phyloP scores from a whole-genome alignment of 1,140 invertebrate species.

The Aphelinus atriplicis region DNA sequence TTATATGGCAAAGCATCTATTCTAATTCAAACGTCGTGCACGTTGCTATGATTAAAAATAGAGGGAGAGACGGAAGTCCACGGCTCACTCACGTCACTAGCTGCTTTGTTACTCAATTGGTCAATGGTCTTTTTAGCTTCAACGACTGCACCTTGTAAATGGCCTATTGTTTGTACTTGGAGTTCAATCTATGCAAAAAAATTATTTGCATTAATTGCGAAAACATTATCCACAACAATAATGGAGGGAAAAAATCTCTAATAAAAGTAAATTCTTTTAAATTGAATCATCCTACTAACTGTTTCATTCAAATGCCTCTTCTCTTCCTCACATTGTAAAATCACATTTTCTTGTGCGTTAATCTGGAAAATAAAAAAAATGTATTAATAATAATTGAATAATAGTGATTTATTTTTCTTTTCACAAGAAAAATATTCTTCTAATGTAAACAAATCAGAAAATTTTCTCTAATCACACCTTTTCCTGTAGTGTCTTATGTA shows the following conservation, averaged over 20 bases:
- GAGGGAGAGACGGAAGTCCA: constrained; percentile 57
- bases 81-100: constrained; percentile 61
- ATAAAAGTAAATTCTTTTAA: too few species aligned
- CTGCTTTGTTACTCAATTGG: constrained; percentile 57
- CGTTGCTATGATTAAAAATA: constrained; percentile 59
- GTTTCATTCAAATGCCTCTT: constrained; percentile 55
- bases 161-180: constrained; percentile 62
- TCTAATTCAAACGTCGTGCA: constrained; percentile 63
- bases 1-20: not conserved
- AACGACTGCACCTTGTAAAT: constrained; percentile 59
- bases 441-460: too few species aligned
- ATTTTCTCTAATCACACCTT: constrained; percentile 50
- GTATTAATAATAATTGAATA: constrained; percentile 21
- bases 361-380: constrained; percentile 49
- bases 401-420: not conserved
- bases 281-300: constrained; percentile 43
- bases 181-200: constrained; percentile 54
- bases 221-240: too few species aligned
- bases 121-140: constrained; percentile 61
- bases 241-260: too few species aligned
- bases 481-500: constrained; percentile 56
- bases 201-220: not conserved
- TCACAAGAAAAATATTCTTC: too few species aligned
- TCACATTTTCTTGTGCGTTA: constrained; percentile 50
- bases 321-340: constrained; percentile 54